Percentiles rank a stretch among this genome's conserved stretches.
Conservation (phyloP, 2,888 invertebrate species). For the Heliconius ismenius region DNA sequence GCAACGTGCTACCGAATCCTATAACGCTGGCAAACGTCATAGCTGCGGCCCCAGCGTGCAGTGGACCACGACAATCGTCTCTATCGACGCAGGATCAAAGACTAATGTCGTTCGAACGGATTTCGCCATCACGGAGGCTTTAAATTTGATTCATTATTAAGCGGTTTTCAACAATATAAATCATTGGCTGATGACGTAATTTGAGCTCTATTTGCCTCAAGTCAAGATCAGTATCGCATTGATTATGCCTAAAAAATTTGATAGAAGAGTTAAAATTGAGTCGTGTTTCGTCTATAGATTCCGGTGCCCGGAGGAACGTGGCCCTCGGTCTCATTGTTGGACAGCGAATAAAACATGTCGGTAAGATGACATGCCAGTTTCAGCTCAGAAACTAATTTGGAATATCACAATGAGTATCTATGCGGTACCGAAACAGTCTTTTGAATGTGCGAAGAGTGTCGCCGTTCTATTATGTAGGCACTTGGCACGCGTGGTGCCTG, state of each 20-base stretch:
- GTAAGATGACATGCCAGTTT: constrained; percentile 77
- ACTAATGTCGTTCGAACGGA: constrained; percentile 55
- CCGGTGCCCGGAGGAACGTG: constrained; percentile 74
- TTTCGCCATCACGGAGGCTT: constrained; percentile 58
- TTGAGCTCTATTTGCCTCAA: constrained; percentile 65
- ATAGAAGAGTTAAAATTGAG: constrained; percentile 61
- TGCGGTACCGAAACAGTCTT: constrained; percentile 75
- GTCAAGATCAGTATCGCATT: constrained; percentile 58
- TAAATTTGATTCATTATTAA: constrained; percentile 53
- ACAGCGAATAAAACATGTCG: constrained; percentile 73
- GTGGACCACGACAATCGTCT: constrained; percentile 51
- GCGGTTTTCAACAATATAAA: constrained; percentile 60
- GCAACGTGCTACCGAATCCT: constrained; percentile 80
- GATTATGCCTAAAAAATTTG: constrained; percentile 52
- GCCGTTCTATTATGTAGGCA: constrained; percentile 61
- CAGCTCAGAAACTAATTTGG: constrained; percentile 79
- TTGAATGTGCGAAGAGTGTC: constrained; percentile 70
- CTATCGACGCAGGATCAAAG: constrained; percentile 56
- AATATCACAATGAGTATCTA: constrained; percentile 79
- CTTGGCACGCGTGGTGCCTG: constrained; percentile 62
- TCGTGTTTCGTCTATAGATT: constrained; percentile 64
- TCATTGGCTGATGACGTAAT: constrained; percentile 58
- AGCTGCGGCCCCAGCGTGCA: constrained; percentile 46
- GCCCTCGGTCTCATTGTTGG: constrained; percentile 74
- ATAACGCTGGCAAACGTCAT: constrained; percentile 53